Evolutionary conservation across 2,888 invertebrate genomes (phyloP).

Genomic region (Microchrysa polita): DNA sequence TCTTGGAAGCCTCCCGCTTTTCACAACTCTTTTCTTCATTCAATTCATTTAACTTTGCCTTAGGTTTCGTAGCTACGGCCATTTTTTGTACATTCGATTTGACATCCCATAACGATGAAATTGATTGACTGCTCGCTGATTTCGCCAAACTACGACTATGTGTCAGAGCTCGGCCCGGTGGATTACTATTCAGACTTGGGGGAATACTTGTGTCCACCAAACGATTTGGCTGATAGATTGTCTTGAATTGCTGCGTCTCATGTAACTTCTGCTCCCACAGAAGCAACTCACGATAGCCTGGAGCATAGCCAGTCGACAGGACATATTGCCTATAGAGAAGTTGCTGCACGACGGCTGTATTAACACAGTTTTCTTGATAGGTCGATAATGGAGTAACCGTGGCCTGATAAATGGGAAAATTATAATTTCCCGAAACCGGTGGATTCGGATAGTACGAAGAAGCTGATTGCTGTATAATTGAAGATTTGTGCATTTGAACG

Average conservation of each 20-base stretch:
- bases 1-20: too few species aligned
- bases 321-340: slow-evolving; percentile 30
- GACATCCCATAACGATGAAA: background rate
- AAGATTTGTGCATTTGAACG: slow-evolving; percentile 4
- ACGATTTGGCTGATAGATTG: slow-evolving; percentile 14
- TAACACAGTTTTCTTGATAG: slow-evolving; percentile 24
- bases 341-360: slow-evolving; percentile 29
- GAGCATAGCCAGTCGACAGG: background rate
- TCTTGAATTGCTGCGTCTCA: slow-evolving; percentile 34
- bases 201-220: slow-evolving; percentile 6
- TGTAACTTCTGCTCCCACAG: slow-evolving; percentile 35
- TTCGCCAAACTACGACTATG: background rate
- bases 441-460: slow-evolving; percentile 9
- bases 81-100: too few species aligned
- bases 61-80: too few species aligned
- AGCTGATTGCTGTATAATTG: slow-evolving; percentile 18
- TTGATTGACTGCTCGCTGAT: slow-evolving; percentile 8
- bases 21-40: too few species aligned
- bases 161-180: background rate
- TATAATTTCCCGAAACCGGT: background rate
- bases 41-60: too few species aligned
- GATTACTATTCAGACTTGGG: background rate
- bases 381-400: background rate
- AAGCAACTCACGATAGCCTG: slow-evolving; percentile 28
- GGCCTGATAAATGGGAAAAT: background rate